A percentile compares a stretch with the other conserved stretches of the same genome.
phyloP scores from a whole-genome alignment of 1,140 invertebrate species.

The Phymastichus coffea region DNA sequence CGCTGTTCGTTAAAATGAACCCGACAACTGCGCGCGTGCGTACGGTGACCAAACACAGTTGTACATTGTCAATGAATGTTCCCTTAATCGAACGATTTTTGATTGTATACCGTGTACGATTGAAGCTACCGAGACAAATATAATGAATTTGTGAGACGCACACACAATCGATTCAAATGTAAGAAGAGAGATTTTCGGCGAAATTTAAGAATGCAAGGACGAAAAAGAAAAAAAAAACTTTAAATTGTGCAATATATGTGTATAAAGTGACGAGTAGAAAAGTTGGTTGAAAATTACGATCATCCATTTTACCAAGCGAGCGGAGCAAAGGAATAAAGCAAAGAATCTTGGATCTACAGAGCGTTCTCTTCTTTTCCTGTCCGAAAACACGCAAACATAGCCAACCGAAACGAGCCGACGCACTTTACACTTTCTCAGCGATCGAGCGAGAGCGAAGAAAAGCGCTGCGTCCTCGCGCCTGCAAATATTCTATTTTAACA shows the following conservation, averaged over 20 bases:
- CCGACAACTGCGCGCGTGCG: no score
- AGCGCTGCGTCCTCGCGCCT: conserved; percentile 11
- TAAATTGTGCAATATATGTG: conserved; percentile 24
- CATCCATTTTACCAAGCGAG: not conserved
- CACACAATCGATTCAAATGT: no score
- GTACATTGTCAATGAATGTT: conserved; percentile 16
- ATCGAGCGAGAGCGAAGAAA: not conserved
- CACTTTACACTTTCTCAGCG: conserved; percentile 5
- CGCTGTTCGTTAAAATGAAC: conserved; percentile 3
- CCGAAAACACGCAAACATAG: no score
- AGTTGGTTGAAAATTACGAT: conserved; percentile 10
- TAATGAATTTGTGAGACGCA: no score
- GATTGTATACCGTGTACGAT: conserved; percentile 15
- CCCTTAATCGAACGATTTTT: conserved; percentile 28
- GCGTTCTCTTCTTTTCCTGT: conserved; percentile 7
- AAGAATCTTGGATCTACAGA: no score
- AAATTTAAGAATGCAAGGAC: conserved; percentile 17
- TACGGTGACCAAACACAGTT: conserved; percentile 2
- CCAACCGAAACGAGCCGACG: conserved; percentile 4
- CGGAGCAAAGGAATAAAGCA: no score
- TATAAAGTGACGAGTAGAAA: conserved; percentile 24
- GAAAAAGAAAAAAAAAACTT: conserved; percentile 12
- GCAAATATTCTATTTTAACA: conserved; percentile 27
- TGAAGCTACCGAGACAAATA: conserved; percentile 10
- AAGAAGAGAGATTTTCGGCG: no score